Evolutionary conservation across 2,797 vertebrate species (phyloP).

Genomic region (Danio albolineatus): DNA sequence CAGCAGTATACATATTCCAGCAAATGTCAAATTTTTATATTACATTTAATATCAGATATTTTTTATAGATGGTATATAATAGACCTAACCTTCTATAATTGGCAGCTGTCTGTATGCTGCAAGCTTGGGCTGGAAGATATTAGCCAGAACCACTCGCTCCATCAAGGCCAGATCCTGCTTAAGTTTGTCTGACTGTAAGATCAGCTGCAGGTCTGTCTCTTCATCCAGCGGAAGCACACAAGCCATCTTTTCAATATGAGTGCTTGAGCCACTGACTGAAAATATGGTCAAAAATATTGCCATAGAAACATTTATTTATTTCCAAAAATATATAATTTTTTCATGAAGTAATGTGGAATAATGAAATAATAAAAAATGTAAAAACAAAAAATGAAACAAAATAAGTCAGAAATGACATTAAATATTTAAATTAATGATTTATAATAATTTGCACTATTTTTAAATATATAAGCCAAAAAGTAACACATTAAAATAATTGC

Average conservation of each 20-base stretch:
- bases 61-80: background rate
- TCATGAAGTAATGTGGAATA: background rate
- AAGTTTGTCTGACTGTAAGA: conserved; percentile 83
- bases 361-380: background rate
- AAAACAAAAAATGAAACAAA: background rate
- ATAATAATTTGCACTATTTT: background rate
- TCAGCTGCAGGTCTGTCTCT: conserved; percentile 69
- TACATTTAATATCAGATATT: background rate
- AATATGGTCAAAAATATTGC: background rate
- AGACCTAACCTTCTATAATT: conserved; percentile 73
- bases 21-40: background rate
- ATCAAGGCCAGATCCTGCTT: conserved; percentile 81
- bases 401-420: background rate
- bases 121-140: conserved; percentile 84
- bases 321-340: background rate
- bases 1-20: background rate
- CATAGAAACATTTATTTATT: background rate
- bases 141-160: conserved; percentile 86
- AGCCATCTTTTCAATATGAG: conserved; percentile 70
- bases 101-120: conserved; percentile 87
- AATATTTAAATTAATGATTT: background rate
- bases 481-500: too few relatives aligned
- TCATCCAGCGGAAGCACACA: conserved; percentile 64
- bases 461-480: too few relatives aligned
- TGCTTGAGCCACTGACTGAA: conserved; percentile 77